Base-by-base conservation (phyloP, 2,888 invertebrate species). In the Cataglyphis livida region DNA sequence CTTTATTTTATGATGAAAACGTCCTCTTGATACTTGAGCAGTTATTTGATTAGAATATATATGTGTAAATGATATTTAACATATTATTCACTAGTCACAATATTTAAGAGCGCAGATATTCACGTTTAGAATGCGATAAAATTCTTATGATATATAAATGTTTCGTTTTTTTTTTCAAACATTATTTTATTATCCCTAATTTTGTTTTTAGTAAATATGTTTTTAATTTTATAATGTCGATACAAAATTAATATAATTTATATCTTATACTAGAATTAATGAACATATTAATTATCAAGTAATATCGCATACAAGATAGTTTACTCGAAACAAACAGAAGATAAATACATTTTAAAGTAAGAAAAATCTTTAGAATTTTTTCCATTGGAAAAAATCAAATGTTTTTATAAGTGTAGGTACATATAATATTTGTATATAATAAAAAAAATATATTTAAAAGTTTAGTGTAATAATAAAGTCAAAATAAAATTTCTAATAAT, bases 21-120 rank as follows among this genome's bases (percentile, higher is more conserved):
- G 4, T 15, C 3, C 18, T 70, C 25, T 57, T 0, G 15, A 15
- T 61, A 38, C 32, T 71, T 71, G 78, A 57, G 41, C 73, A 78
- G 51, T 75, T 65, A 51, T 65, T 48, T 18, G 9, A 54, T 66
- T 66, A 54, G 12, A 51, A 65, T 32, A 62, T 21, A 57, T 57
- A 57, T 35, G 12, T 10, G 3, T 28, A 61, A n/a, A 73, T 51
- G 15, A 75, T 64, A 28, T 15, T 64, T 25, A 35, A 75, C 4
- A 18, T 21, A 62, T 51, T 51, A 51, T 62, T 41, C 15, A 32
- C 10, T 25, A 74, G 15, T 32, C 25, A 51, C 18, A 4, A 48
- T 15, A 74, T 32, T 15, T 7, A n/a, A 38, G 65, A 51, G 18
- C 2, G n/a, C 25, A 25, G 25, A 54, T 25, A 25, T 6, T 35